Conservation (phyloP, 2,888 invertebrate species). For the Tipula unca region DNA sequence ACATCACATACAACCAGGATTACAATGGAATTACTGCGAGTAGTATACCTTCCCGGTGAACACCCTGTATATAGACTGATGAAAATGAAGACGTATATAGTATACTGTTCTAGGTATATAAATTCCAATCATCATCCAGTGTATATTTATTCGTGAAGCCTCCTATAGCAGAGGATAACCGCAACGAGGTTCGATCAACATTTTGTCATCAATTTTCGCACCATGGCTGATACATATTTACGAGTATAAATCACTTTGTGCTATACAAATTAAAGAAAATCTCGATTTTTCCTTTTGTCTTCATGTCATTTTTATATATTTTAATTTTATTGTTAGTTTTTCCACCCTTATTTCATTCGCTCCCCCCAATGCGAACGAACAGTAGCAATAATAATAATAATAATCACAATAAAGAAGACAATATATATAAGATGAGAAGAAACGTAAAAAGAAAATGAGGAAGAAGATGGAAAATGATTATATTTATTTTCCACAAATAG, state of each 20-base stretch:
- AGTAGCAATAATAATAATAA: background rate
- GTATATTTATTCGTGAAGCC: background rate
- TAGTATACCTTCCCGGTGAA: too few species aligned
- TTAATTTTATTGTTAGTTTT: background rate
- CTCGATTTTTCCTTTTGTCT: background rate
- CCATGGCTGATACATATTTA: too few species aligned
- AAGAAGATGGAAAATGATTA: slow-evolving; percentile 8
- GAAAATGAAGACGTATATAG: too few species aligned
- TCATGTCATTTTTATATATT: background rate
- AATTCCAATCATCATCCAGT: too few species aligned
- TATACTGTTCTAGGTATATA: too few species aligned
- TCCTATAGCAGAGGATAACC: too few species aligned
- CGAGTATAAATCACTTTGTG: background rate
- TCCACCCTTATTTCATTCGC: background rate
- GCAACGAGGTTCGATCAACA: too few species aligned
- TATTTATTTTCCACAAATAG: background rate
- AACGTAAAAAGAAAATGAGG: background rate
- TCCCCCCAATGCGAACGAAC: background rate
- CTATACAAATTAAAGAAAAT: background rate
- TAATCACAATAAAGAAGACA: background rate
- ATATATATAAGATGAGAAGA: background rate
- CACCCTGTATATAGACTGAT: too few species aligned
- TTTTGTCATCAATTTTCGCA: too few species aligned
- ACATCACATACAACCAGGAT: too few species aligned
- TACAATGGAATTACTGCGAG: too few species aligned